These are phyloP conservation scores for Dorcus hopei DNA, from an alignment of 2,888 invertebrate species.

Conservation along the genomic window DNA sequence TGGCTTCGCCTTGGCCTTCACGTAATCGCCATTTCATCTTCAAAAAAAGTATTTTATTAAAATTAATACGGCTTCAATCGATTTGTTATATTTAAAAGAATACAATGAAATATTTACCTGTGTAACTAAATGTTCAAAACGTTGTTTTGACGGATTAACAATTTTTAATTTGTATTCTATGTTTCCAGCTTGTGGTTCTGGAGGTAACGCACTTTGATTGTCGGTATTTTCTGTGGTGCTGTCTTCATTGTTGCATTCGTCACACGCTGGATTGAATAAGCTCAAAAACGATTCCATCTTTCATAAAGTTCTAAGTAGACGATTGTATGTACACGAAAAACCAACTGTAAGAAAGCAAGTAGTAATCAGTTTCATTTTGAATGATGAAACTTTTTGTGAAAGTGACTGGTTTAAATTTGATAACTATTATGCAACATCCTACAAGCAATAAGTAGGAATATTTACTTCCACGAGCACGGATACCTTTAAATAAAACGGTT, in stretches of 20 bases:
- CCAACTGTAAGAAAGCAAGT: too few relatives aligned
- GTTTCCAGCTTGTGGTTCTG: slow-evolving; percentile 92
- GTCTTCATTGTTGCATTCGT: slow-evolving; percentile 54
- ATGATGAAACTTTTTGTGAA: too few relatives aligned
- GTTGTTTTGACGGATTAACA: slow-evolving; percentile 83
- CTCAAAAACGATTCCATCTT: slow-evolving; percentile 80
- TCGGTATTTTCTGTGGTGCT: slow-evolving; percentile 52
- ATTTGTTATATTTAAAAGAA: not conserved
- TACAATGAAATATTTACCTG: slow-evolving; percentile 58
- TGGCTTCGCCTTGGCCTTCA: slow-evolving; percentile 94
- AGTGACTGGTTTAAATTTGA: too few relatives aligned
- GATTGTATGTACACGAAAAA: too few relatives aligned
- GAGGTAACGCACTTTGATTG: slow-evolving; percentile 67
- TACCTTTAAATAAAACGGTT: too few relatives aligned
- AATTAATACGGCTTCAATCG: too few relatives aligned
- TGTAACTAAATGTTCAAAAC: slow-evolving; percentile 95
- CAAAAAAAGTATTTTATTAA: slow-evolving; percentile 13
- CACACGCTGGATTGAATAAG: slow-evolving; percentile 66
- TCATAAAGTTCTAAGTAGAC: not conserved
- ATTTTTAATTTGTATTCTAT: slow-evolving; percentile 95
- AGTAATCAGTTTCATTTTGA: too few relatives aligned
- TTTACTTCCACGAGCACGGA: too few relatives aligned
- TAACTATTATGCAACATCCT: too few relatives aligned
- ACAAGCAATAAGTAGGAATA: too few relatives aligned
- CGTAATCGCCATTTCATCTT: slow-evolving; percentile 95